These are phyloP conservation scores for Macroteleia sp. DNA, from an alignment of 2,888 invertebrate genomes.

Conservation along the genomic window DNA sequence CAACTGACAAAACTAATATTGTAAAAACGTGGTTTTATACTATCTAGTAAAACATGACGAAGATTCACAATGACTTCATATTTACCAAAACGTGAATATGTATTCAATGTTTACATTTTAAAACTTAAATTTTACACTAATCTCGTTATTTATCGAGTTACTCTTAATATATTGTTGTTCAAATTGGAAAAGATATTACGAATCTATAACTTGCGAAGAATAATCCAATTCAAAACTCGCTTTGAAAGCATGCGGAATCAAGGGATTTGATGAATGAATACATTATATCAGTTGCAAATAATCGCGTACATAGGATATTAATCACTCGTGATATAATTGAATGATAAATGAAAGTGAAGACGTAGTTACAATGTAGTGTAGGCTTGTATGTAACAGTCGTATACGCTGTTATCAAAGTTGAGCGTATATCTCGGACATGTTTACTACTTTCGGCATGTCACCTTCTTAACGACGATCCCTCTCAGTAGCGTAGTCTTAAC, in stretches of 20 bases:
- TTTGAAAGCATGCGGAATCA: background rate
- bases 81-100: too few species aligned
- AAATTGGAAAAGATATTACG: too few species aligned
- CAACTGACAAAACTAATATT: too few species aligned
- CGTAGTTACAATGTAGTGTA: slow-evolving; percentile 28
- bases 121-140: too few species aligned
- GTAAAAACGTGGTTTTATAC: too few species aligned
- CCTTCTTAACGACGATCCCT: slow-evolving; percentile 32
- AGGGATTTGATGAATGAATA: slow-evolving; percentile 23
- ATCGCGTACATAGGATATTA: slow-evolving; percentile 42
- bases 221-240: slow-evolving; percentile 7
- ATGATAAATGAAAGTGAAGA: slow-evolving; percentile 52
- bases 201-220: too few species aligned
- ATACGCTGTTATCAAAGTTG: slow-evolving; percentile 26
- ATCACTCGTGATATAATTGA: slow-evolving; percentile 41
- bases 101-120: too few species aligned
- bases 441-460: slow-evolving; percentile 51
- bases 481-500: slow-evolving; percentile 29
- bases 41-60: too few species aligned
- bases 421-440: slow-evolving; percentile 25
- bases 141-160: too few species aligned
- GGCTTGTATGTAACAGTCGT: slow-evolving; percentile 20
- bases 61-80: too few species aligned
- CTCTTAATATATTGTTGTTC: too few species aligned
- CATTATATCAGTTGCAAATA: slow-evolving; percentile 25